A percentile compares a stretch with the other conserved stretches of the same genome.
Evolutionary conservation across 37 sponge, comb jelly and placozoan species (phyloP).

Genomic region (Chondrosia reniformis): DNA sequence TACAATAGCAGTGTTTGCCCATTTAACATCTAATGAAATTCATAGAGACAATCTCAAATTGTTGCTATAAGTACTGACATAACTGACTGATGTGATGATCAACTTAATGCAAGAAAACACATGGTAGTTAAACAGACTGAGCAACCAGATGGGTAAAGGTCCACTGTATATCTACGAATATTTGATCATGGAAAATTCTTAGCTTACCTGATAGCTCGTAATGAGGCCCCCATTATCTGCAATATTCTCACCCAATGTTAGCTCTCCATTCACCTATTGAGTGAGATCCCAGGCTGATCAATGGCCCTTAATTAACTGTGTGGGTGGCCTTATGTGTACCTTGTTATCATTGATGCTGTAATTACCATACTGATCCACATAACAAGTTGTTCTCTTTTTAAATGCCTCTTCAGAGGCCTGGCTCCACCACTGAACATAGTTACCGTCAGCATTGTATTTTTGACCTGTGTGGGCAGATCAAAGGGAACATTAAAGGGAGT

Average conservation of each 20-base stretch:
- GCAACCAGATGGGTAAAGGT: too few species aligned
- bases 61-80: too few species aligned
- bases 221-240: slow-evolving; percentile 76
- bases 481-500: background rate
- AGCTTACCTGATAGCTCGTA: slow-evolving; percentile 33
- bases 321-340: slow-evolving; percentile 15
- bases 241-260: slow-evolving; percentile 71
- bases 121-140: too few species aligned
- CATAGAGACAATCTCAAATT: too few species aligned
- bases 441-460: slow-evolving; percentile 46
- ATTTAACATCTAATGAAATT: too few species aligned
- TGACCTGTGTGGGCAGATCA: slow-evolving; percentile 21
- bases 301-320: too few species aligned
- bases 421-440: slow-evolving; percentile 43
- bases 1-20: too few species aligned
- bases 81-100: too few species aligned
- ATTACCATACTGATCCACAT: slow-evolving; percentile 35
- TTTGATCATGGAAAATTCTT: background rate
- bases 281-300: too few species aligned
- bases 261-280: slow-evolving; percentile 49
- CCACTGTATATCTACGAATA: too few species aligned
- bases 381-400: slow-evolving; percentile 31
- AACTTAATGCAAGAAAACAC: too few species aligned
- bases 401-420: slow-evolving; percentile 20
- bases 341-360: slow-evolving; percentile 15